Evolutionary conservation across 2,888 invertebrate genomes (phyloP), one percentile per base, ranked within the genome.

Genomic region (Autographa pulchrina): DNA sequence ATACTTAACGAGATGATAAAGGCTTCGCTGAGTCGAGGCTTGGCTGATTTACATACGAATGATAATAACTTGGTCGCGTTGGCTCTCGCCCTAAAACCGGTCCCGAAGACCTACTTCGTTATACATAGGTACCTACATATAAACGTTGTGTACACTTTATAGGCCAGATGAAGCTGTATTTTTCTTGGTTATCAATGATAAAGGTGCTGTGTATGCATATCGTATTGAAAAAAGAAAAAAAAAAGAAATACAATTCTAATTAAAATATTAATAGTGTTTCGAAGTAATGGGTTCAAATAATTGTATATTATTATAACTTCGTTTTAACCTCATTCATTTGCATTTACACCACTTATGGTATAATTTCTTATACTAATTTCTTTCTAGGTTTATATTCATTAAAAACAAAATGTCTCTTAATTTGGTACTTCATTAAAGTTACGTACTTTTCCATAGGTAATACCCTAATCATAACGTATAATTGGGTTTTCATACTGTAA

Each of bases 41-140:
- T 84, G 89, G 89, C 91, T 91, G 90, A 94, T 94, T 94, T 93
- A 91, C 94, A 94, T 94, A 93, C 92, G 89, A 94, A 94, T 93
- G 92, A 91, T 93, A 91, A 93, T 93, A 94, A 92, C 92, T 92
- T 91, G 91, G 90, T 89, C 88, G 87, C 86, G 83, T 77, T 72
- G 83, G 84, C 85, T 74, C 81, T 85, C 84, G 84, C 80, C 83
- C 76, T 79, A 66, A 74, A 84, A 82, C 83, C 68, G 84, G 84
- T 84, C 64, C 62, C 73, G 62, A 59, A 75, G 74, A 79, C 70
- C 72, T 78, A 75, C 70, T 68, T 70, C 73, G 41, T 20, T 65
- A 32, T 62, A 70, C 41, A 62, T 20, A n/a, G 25, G 25, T 60
- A 52, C 52, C n/a, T 43, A 66, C 14, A 38, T 69, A 25, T 31